Conservation (phyloP, 2,797 vertebrate genomes). For the Silurus aristotelis region DNA sequence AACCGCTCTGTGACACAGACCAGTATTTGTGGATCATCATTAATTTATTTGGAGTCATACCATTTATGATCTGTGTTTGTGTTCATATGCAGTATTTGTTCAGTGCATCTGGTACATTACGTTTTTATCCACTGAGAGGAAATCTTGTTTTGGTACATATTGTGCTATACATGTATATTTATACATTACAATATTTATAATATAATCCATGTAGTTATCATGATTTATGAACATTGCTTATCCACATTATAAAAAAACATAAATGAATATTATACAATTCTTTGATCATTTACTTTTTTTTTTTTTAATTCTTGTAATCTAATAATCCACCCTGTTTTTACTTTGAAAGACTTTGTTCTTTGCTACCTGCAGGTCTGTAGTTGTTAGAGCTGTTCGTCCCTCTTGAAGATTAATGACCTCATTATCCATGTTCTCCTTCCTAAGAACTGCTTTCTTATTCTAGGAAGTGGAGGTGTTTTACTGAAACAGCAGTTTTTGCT, state of each 20-base stretch:
- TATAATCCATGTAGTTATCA: background rate
- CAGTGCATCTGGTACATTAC: background rate
- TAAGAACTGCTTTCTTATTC: conserved; percentile 17
- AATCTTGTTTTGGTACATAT: background rate
- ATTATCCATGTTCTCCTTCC: background rate
- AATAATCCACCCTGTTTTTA: background rate
- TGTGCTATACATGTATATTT: background rate
- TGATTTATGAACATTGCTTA: background rate
- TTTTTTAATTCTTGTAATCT: background rate
- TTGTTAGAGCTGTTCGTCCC: background rate
- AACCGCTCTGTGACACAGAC: background rate
- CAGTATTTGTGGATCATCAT: background rate
- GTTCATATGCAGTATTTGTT: background rate
- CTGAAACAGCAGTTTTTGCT: background rate
- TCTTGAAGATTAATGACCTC: background rate
- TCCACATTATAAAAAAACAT: background rate
- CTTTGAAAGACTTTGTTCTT: background rate
- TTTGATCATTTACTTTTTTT: background rate
- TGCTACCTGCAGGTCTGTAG: background rate
- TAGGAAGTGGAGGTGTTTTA: background rate
- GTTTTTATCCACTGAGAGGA: background rate
- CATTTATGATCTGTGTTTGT: background rate
- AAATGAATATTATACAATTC: background rate
- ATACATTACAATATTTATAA: background rate
- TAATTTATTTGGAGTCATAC: background rate